phyloP scores from a whole-genome alignment of 1,140 invertebrate genomes.

The Aethina tumida region DNA sequence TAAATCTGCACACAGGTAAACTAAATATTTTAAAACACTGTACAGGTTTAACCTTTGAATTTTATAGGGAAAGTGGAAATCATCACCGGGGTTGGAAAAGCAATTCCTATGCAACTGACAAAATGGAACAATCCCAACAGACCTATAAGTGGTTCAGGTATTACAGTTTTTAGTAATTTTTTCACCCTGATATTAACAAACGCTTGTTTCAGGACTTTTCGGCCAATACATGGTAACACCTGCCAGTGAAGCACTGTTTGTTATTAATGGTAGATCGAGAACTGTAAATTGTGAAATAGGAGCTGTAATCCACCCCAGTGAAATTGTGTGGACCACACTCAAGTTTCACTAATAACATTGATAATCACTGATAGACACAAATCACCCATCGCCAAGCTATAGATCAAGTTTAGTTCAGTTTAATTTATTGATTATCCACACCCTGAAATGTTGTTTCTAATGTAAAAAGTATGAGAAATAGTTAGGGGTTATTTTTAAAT shows the following conservation, averaged over 20 bases:
- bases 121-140: slow-evolving; percentile 60
- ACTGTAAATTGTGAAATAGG: slow-evolving; percentile 73
- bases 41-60: slow-evolving; percentile 1
- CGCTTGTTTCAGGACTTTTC: slow-evolving; percentile 47
- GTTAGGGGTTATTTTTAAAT: slow-evolving; percentile 1
- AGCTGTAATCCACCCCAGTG: slow-evolving; percentile 52
- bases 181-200: background rate
- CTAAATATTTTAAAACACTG: slow-evolving; percentile 2
- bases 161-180: background rate
- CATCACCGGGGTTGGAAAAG: slow-evolving; percentile 62
- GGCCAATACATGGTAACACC: slow-evolving; percentile 68
- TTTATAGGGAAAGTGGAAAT: slow-evolving; percentile 67
- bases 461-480: slow-evolving; percentile 1
- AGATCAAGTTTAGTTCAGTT: slow-evolving; percentile 6
- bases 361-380: background rate
- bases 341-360: slow-evolving; percentile 34
- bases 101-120: slow-evolving; percentile 44
- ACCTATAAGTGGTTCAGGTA: slow-evolving; percentile 54
- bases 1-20: slow-evolving; percentile 61
- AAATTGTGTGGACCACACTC: slow-evolving; percentile 56
- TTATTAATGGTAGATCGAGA: slow-evolving; percentile 61
- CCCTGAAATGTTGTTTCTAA: slow-evolving; percentile 2
- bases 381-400: background rate
- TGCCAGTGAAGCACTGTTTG: slow-evolving; percentile 60
- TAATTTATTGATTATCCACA: slow-evolving; percentile 6